phyloP scores from a whole-genome alignment of 2,797 vertebrate species.

The Poecilia gillii region DNA sequence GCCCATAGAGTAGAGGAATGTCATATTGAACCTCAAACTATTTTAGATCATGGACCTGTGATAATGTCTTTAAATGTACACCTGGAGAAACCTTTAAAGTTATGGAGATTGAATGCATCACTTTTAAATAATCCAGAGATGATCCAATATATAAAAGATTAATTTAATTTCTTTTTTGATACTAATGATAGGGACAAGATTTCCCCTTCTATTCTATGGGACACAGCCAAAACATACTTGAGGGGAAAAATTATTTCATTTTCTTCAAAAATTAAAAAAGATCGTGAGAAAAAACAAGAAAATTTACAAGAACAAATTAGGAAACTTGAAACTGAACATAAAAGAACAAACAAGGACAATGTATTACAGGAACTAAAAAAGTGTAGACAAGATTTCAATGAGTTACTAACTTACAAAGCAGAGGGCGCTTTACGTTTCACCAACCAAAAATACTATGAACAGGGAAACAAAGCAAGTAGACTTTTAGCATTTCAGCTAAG shows the following conservation, averaged over 20 bases:
- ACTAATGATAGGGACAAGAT: neutral
- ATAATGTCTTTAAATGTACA: neutral
- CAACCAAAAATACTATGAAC: no score
- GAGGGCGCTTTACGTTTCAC: no score
- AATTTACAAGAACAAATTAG: neutral
- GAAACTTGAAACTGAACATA: neutral
- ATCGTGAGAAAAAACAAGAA: neutral
- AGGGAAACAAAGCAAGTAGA: no score
- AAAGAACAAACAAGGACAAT: neutral
- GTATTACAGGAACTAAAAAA: neutral
- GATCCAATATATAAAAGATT: neutral
- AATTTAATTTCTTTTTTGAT: neutral
- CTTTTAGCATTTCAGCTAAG: no score
- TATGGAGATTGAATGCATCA: conserved; percentile 8
- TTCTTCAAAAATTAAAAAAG: neutral
- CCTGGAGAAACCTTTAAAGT: neutral
- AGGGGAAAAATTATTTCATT: neutral
- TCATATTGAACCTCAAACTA: neutral
- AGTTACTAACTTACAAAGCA: no score
- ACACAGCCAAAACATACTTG: neutral
- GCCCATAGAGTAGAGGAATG: neutral
- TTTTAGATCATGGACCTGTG: conserved; percentile 1
- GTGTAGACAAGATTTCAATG: neutral
- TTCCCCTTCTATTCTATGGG: neutral
- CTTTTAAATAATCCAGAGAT: neutral